A percentile compares a stretch with the other conserved stretches of the same genome.
Conservation (phyloP, 2,113 vertebrate species). For the Stigmatopora argus region DNA sequence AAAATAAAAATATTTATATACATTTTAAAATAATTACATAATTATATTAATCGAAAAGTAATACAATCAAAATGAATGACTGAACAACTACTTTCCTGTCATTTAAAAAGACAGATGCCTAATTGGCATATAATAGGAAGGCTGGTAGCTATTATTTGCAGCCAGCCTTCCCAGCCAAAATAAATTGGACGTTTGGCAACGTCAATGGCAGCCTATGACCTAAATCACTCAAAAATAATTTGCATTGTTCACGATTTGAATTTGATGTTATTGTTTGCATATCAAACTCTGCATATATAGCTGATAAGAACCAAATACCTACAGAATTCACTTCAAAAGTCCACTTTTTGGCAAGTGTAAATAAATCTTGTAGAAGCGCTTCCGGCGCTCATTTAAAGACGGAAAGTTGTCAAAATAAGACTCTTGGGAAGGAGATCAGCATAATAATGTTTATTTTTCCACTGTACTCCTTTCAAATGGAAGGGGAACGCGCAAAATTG, state of each 20-base stretch:
- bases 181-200: too few relatives aligned
- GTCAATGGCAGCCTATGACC: too few relatives aligned
- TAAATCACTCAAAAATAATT: neutral
- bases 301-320: constrained; percentile 6
- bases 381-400: constrained; percentile 4
- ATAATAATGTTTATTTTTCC: neutral
- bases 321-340: constrained; percentile 6
- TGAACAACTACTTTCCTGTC: too few relatives aligned
- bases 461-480: constrained; percentile 1
- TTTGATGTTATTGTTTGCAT: neutral
- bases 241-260: neutral
- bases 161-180: too few relatives aligned
- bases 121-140: too few relatives aligned
- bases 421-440: constrained; percentile 6
- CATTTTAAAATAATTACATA: too few relatives aligned
- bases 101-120: too few relatives aligned
- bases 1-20: too few relatives aligned
- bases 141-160: too few relatives aligned
- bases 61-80: too few relatives aligned
- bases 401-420: constrained; percentile 2
- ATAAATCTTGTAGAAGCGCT: neutral
- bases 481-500: neutral
- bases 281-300: neutral
- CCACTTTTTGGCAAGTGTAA: constrained; percentile 14
- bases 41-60: too few relatives aligned